phyloP scores from a whole-genome alignment of 2,888 invertebrate genomes.

The Catocala sponsa region DNA sequence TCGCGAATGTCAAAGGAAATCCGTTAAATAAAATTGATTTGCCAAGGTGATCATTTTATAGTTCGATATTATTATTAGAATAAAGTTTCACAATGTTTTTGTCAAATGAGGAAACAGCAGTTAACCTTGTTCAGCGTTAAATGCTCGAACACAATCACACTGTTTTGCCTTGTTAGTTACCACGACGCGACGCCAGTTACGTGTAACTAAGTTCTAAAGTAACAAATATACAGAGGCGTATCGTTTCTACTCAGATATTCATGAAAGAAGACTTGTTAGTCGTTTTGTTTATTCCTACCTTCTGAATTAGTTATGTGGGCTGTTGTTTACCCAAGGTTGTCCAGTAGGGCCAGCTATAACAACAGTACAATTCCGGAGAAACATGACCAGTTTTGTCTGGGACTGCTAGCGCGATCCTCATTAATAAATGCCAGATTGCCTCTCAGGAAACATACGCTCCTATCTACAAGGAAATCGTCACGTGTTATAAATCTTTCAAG shows the following conservation, averaged over 20 bases:
- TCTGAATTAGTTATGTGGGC: slow-evolving; percentile 73
- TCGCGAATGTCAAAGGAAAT: slow-evolving; percentile 33
- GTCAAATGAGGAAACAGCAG: slow-evolving; percentile 51
- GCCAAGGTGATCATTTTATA: slow-evolving; percentile 41
- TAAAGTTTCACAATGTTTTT: slow-evolving; percentile 48
- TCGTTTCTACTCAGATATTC: slow-evolving; percentile 66
- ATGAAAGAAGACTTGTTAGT: slow-evolving; percentile 68
- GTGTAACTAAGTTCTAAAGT: slow-evolving; percentile 46
- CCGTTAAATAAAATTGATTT: slow-evolving; percentile 21
- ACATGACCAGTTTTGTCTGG: slow-evolving; percentile 65
- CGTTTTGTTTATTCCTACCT: slow-evolving; percentile 69
- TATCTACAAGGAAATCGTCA: background rate
- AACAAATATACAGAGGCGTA: slow-evolving; percentile 45
- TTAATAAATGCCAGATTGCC: slow-evolving; percentile 73
- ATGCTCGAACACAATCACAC: slow-evolving; percentile 50
- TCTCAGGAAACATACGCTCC: slow-evolving; percentile 30
- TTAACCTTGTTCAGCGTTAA: slow-evolving; percentile 54
- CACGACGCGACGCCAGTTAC: slow-evolving; percentile 32
- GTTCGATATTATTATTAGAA: slow-evolving; percentile 34
- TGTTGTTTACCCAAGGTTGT: slow-evolving; percentile 68
- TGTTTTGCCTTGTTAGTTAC: slow-evolving; percentile 43
- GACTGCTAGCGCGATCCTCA: slow-evolving; percentile 61
- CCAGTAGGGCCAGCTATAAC: slow-evolving; percentile 56
- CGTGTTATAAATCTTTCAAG: no score
- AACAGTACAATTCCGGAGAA: slow-evolving; percentile 66